Conservation (phyloP, 2,888 invertebrate genomes). For the Oeneis ivallda region DNA sequence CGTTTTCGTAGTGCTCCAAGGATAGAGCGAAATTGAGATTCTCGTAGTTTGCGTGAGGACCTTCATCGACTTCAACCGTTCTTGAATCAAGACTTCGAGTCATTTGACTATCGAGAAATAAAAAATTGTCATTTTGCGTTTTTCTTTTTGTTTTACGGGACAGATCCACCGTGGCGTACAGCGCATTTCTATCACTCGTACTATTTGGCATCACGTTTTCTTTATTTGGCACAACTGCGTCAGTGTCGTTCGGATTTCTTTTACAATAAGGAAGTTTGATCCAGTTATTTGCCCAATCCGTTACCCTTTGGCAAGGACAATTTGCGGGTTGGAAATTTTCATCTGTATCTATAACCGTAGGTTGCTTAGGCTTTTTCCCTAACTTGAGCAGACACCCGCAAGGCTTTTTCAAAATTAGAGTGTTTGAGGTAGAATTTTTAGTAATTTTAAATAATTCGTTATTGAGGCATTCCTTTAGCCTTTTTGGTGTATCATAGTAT, state of each 20-base stretch:
- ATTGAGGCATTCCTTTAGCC: slow-evolving; percentile 86
- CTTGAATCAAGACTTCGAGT: slow-evolving; percentile 37
- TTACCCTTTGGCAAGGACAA: slow-evolving; percentile 83
- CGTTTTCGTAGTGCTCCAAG: slow-evolving; percentile 89
- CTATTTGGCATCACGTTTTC: slow-evolving; percentile 76
- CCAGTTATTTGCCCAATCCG: slow-evolving; percentile 85
- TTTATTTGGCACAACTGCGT: slow-evolving; percentile 67
- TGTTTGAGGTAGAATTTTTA: slow-evolving; percentile 76
- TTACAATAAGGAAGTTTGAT: slow-evolving; percentile 83
- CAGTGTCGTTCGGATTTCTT: slow-evolving; percentile 51
- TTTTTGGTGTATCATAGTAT: slow-evolving; percentile 88
- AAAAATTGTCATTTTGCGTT: slow-evolving; percentile 45
- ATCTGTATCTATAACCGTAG: slow-evolving; percentile 64
- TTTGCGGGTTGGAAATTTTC: slow-evolving; percentile 61
- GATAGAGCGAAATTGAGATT: slow-evolving; percentile 90
- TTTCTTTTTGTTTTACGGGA: slow-evolving; percentile 83
- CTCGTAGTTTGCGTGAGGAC: slow-evolving; percentile 83
- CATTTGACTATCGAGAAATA: slow-evolving; percentile 28
- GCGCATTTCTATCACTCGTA: slow-evolving; percentile 63
- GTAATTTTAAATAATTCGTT: slow-evolving; percentile 71
- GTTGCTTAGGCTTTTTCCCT: slow-evolving; percentile 59
- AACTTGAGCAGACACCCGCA: slow-evolving; percentile 86
- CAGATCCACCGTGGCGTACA: slow-evolving; percentile 87
- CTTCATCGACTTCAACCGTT: slow-evolving; percentile 53
- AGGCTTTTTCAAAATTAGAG: slow-evolving; percentile 84